A percentile compares a stretch with the other conserved stretches of the same genome.
phyloP scores from a whole-genome alignment of 2,113 vertebrate genomes.

The Ageneiosus marmoratus region DNA sequence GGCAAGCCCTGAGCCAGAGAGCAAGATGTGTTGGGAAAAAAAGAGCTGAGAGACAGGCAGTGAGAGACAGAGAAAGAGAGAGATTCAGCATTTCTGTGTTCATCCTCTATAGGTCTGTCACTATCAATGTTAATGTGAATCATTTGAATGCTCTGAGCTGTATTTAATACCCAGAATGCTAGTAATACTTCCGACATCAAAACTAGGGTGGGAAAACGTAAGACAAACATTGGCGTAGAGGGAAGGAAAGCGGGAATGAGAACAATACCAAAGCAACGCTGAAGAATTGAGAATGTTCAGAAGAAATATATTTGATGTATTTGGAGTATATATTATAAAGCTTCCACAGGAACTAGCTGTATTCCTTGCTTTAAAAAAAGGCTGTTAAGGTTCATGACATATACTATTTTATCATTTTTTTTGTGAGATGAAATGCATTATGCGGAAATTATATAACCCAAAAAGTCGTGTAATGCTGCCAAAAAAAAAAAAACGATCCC shows the following conservation, averaged over 20 bases:
- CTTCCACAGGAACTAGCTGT: not conserved
- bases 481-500: too few species aligned
- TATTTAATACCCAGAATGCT: not conserved
- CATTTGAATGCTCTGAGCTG: conserved; percentile 14
- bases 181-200: not conserved
- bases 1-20: conserved; percentile 64
- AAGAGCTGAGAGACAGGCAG: conserved; percentile 60
- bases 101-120: conserved; percentile 1
- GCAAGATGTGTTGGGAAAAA: conserved; percentile 51
- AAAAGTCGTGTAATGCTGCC: conserved; percentile 7
- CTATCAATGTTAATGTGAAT: conserved; percentile 22
- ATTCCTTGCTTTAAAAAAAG: not conserved
- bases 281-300: not conserved
- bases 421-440: not conserved
- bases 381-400: not conserved
- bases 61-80: not conserved
- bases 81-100: conserved; percentile 6
- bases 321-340: not conserved
- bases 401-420: not conserved
- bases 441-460: not conserved
- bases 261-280: not conserved
- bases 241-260: not conserved
- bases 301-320: not conserved
- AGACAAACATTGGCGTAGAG: not conserved
- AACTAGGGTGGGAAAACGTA: not conserved